Conservation (phyloP, 2,888 invertebrate species). For the Drosophila barbarae region DNA sequence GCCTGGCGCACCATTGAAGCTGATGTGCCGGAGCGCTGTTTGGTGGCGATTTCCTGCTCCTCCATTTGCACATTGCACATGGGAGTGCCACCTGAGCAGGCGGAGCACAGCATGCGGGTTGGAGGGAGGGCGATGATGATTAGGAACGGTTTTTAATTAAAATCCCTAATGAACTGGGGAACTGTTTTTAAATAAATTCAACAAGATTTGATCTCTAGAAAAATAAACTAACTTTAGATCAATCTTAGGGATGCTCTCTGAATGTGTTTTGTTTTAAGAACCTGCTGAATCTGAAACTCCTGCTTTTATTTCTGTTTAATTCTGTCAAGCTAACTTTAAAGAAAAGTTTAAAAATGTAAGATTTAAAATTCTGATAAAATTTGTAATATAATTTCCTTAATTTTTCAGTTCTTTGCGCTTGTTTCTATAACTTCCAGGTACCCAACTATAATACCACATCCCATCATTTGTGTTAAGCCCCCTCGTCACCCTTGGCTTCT, state of each 20-base stretch:
- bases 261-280: neutral
- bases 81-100: slow-evolving; percentile 40
- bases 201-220: too few relatives aligned
- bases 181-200: neutral
- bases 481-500: slow-evolving; percentile 28
- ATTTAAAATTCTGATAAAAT: neutral
- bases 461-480: neutral
- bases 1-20: slow-evolving; percentile 51
- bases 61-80: slow-evolving; percentile 53
- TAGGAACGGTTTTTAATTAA: slow-evolving; percentile 4
- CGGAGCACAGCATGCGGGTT: slow-evolving; percentile 33
- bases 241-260: too few relatives aligned
- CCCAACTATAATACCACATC: too few relatives aligned
- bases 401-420: neutral
- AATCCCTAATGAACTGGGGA: neutral
- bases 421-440: neutral
- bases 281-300: neutral
- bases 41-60: slow-evolving; percentile 37
- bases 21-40: slow-evolving; percentile 47
- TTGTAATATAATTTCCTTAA: neutral
- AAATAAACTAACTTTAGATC: neutral
- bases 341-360: neutral
- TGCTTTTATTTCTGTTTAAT: neutral
- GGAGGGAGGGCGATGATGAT: slow-evolving; percentile 8
- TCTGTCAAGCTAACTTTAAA: neutral